Evolutionary conservation across 2,888 invertebrate species (phyloP).

Genomic region (Pristionchus entomophagus): DNA sequence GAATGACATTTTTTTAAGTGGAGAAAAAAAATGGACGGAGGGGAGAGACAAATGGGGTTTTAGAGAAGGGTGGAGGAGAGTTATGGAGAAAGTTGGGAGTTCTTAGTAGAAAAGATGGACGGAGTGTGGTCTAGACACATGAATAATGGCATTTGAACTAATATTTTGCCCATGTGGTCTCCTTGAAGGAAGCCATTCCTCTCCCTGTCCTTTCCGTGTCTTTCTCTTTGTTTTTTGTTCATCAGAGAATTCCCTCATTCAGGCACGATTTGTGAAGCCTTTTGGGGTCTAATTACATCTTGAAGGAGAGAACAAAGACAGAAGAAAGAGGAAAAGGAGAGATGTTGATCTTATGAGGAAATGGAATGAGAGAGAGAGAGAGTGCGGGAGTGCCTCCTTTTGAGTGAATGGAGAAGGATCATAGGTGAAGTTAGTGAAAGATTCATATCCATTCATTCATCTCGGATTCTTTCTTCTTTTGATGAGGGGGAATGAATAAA

Average conservation of each 20-base stretch:
- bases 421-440: constrained; percentile 12
- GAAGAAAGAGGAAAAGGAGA: not conserved
- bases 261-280: constrained; percentile 8
- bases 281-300: constrained; percentile 1
- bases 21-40: constrained; percentile 11
- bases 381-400: not conserved
- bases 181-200: not conserved
- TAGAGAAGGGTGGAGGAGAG: not conserved
- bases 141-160: not conserved
- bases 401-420: not conserved
- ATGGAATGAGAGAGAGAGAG: not conserved
- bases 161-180: not conserved
- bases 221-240: not conserved
- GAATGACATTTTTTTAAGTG: not conserved
- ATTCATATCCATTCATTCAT: constrained; percentile 11
- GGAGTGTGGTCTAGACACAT: not conserved
- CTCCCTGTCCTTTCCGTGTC: not conserved
- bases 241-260: not conserved
- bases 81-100: not conserved
- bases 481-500: constrained; percentile 24
- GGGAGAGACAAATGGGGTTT: not conserved
- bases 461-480: constrained; percentile 6
- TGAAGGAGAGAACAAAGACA: not conserved
- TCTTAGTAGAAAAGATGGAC: not conserved
- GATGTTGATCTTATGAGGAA: not conserved